Evolutionary conservation across 2,888 invertebrate genomes (phyloP), one percentile per base, ranked within the genome.

Genomic region (Lathronympha strigana): DNA sequence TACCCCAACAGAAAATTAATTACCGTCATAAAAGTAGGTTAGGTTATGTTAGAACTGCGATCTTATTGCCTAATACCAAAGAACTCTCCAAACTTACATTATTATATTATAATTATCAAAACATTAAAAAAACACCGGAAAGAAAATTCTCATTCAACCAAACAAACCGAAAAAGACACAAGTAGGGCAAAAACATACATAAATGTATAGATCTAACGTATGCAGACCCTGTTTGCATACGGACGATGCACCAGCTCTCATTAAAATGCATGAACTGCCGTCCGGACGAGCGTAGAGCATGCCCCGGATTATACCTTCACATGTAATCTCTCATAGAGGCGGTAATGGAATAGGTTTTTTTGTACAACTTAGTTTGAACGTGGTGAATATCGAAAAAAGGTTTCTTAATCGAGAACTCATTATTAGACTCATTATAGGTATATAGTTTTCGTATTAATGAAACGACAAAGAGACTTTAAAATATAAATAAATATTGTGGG

Each of bases 251-350:
- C 75, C 71, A 69, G 66, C 73, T 71, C 81, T 88, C 87, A 88
- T 88, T 88, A 88, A 88, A 89, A 89, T 89, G 86, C 82, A 88
- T 86, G 87, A 83, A 82, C 75, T 79, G 78, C 74, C 76, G 76
- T 75, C 51, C 72, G 69, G 57, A 43, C 40, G 36, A 25, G 71
- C 23, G 19, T 53, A 61, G 47, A 60, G 15, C 47, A 63, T 70
- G 55, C 66, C 66, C 69, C 54, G 74, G 69, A 74, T 67, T 57
- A 71, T 72, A 62, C 72, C 72, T 68, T 58, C 53, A 62, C 58
- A 62, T 60, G 53, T 47, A 38, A 57, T 50, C 69, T 58, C 70
- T 72, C 71, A 61, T 49, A 49, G 71, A 69, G 69, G 51, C 28
- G n/a, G 28, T 57, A 57, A 57, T 45, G 43, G 21, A 57, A 57